Evolutionary conservation across 2,888 invertebrate genomes (phyloP).

Genomic region (Pyrgus malvae): DNA sequence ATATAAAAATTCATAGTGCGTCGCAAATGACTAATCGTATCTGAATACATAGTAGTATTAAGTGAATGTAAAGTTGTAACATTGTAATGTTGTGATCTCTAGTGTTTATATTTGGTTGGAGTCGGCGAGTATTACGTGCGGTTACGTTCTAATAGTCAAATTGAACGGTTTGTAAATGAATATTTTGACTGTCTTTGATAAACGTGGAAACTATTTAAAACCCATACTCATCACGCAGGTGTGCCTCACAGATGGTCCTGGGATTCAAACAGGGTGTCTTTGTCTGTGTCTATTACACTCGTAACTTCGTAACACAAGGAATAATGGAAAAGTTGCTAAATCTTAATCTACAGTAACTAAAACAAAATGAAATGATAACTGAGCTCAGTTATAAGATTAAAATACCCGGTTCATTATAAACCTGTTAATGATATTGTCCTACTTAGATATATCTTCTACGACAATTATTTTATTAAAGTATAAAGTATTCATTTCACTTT

Average conservation of each 20-base stretch:
- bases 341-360: too few relatives aligned
- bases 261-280: too few relatives aligned
- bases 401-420: neutral
- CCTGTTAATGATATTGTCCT: neutral
- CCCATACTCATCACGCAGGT: too few relatives aligned
- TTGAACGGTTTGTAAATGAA: neutral
- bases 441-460: conserved; percentile 1
- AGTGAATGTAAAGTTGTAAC: too few relatives aligned
- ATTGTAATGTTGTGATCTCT: neutral
- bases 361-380: neutral
- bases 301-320: too few relatives aligned
- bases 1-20: too few relatives aligned
- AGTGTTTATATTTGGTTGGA: neutral
- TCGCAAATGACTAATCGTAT: too few relatives aligned
- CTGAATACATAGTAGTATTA: too few relatives aligned
- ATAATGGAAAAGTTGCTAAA: too few relatives aligned
- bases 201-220: neutral
- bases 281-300: too few relatives aligned
- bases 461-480: conserved; percentile 5
- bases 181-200: too few relatives aligned
- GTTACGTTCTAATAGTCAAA: conserved; percentile 23
- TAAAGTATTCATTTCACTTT: conserved; percentile 31
- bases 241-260: too few relatives aligned
- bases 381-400: neutral
- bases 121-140: conserved; percentile 6